Percentiles rank a stretch among this genome's conserved stretches.
phyloP scores from a whole-genome alignment of 2,888 invertebrate genomes.

The Sesamia inferens region DNA sequence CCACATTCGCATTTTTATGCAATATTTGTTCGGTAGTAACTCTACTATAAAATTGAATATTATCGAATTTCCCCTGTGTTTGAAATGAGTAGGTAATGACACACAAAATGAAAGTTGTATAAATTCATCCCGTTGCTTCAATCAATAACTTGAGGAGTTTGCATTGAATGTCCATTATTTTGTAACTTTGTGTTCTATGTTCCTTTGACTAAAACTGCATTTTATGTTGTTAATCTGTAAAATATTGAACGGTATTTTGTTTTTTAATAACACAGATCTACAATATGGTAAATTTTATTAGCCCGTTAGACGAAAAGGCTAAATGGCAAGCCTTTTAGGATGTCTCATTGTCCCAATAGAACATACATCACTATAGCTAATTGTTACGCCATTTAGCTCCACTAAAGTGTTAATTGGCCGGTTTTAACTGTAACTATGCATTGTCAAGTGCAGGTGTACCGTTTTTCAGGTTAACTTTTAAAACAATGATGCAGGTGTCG shows the following conservation, averaged over 20 bases:
- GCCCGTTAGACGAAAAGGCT: slow-evolving; percentile 31
- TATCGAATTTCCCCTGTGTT: slow-evolving; percentile 46
- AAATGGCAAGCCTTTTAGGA: slow-evolving; percentile 45
- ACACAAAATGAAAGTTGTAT: slow-evolving; percentile 45
- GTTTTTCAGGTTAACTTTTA: slow-evolving; percentile 83
- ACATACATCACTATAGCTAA: slow-evolving; percentile 60
- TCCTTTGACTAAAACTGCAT: slow-evolving; percentile 49
- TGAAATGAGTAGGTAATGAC: slow-evolving; percentile 45
- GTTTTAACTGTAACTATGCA: slow-evolving; percentile 74
- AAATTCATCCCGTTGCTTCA: slow-evolving; percentile 38
- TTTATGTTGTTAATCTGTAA: slow-evolving; percentile 39
- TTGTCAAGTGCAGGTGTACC: slow-evolving; percentile 78
- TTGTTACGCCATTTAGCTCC: slow-evolving; percentile 69
- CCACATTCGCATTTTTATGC: slow-evolving; percentile 69
- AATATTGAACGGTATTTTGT: slow-evolving; percentile 36
- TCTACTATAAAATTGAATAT: slow-evolving; percentile 51
- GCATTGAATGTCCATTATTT: slow-evolving; percentile 21
- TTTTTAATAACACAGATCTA: slow-evolving; percentile 26
- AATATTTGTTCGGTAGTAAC: slow-evolving; percentile 62
- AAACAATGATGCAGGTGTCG: slow-evolving; percentile 87
- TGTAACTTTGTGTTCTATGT: slow-evolving; percentile 17
- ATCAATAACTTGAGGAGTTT: slow-evolving; percentile 44
- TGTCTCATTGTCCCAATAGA: slow-evolving; percentile 51
- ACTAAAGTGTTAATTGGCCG: slow-evolving; percentile 73
- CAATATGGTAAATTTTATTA: slow-evolving; percentile 43